Conservation (phyloP, 2,888 invertebrate species). For the Tubulanus polymorphus region DNA sequence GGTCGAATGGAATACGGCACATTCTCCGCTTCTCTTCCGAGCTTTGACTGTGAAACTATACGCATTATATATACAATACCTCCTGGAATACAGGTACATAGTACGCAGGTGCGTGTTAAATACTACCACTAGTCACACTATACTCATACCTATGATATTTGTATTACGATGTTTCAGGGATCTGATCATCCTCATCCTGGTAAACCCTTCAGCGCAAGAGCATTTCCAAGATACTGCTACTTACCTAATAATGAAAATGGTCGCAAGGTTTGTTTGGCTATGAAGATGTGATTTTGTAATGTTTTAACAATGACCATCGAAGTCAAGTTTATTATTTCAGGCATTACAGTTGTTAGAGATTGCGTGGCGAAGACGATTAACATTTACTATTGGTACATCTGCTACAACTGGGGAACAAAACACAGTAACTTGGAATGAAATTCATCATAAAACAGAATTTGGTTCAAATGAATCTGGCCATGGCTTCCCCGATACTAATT, state of each 20-base stretch:
- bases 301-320: too few species aligned
- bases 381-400: constrained; percentile 83
- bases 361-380: constrained; percentile 77
- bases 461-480: constrained; percentile 55
- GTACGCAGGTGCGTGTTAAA: background rate
- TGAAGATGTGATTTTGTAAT: too few species aligned
- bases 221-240: constrained; percentile 60
- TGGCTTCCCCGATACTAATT: constrained; percentile 71
- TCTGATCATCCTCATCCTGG: constrained; percentile 50
- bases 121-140: background rate
- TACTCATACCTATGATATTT: background rate
- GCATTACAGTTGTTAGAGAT: constrained; percentile 71
- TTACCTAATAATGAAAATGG: constrained; percentile 81
- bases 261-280: constrained; percentile 57
- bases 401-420: constrained; percentile 86
- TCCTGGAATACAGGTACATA: constrained; percentile 72
- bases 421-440: constrained; percentile 87
- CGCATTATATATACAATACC: constrained; percentile 82
- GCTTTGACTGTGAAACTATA: constrained; percentile 68
- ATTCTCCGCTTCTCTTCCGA: constrained; percentile 59
- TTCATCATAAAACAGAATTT: constrained; percentile 75
- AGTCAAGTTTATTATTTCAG: constrained; percentile 46
- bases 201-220: constrained; percentile 55
- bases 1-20: constrained; percentile 48
- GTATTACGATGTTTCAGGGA: constrained; percentile 26